Percentiles rank a stretch among this genome's conserved stretches.
phyloP scores from a whole-genome alignment of 53 echinoderm and acorn worm species.

The Mesocentrotus franciscanus region DNA sequence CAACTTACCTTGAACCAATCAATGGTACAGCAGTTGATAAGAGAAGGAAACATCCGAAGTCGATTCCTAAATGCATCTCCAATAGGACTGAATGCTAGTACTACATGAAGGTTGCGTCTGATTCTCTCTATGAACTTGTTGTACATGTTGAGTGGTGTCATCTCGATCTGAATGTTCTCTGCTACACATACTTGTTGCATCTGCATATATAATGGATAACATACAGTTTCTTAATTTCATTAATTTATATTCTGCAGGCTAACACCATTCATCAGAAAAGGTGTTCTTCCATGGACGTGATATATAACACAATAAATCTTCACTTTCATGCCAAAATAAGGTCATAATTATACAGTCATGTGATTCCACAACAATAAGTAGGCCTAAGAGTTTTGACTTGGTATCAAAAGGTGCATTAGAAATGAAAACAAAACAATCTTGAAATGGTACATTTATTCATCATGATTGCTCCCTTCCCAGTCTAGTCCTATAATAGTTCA shows the following conservation, averaged over 20 bases:
- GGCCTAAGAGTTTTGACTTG: no score
- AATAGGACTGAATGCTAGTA: conserved; percentile 96
- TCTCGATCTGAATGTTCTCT: conserved; percentile 90
- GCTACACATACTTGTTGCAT: conserved; percentile 95
- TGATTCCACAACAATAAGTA: no score
- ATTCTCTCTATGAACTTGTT: conserved; percentile 92
- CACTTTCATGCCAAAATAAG: no score
- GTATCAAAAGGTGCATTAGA: no score
- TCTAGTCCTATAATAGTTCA: no score
- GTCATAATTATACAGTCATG: no score
- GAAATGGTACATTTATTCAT: no score
- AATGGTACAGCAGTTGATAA: conserved; percentile 98
- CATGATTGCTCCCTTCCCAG: no score
- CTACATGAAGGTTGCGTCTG: conserved; percentile 89
- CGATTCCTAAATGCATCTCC: conserved; percentile 97
- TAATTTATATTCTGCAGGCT: not conserved
- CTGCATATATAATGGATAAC: conserved; percentile 31
- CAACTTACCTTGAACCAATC: conserved; percentile 94
- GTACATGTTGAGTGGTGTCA: conserved; percentile 98
- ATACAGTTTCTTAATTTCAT: not conserved
- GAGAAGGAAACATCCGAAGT: conserved; percentile 94
- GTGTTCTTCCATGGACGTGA: not conserved
- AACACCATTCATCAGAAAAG: not conserved
- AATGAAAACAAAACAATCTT: no score
- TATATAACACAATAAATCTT: no score